Evolutionary conservation across 2,888 invertebrate species (phyloP), one percentile per base, ranked within the genome.

Genomic region (Cheilosia vernalis): DNA sequence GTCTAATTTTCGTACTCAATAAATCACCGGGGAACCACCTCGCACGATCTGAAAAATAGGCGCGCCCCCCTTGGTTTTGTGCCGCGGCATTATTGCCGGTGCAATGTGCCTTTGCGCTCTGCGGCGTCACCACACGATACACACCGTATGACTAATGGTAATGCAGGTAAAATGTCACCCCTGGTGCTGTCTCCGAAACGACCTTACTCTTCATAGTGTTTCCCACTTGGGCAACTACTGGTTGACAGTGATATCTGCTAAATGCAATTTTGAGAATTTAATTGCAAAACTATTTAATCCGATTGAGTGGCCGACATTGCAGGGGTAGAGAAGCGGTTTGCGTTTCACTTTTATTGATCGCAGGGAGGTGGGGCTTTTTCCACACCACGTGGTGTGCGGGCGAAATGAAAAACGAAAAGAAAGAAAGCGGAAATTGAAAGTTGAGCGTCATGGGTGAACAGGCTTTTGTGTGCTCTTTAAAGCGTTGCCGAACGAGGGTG

Each of bases 391-490:
- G 21, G 13, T 53, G 51, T 53, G 51, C 13, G 19, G 19, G 60
- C 4, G 44, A 42, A 66, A 47, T 30, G 51, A 63, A 72, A 37
- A 58, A 33, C 58, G 44, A 66, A 61, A 66, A 66, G n/a, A 30
- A 60, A 53, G 73, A 80, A 69, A 69, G 40, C 67, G 56, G 76
- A 81, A 76, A 76, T 69, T 69, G 81, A 76, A 76, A 69, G 76
- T 76, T 51, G 19, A 60, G 42, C 74, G 74, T 66, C 44, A 74
- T 61, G 66, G 73, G 53, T 74, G 58, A 66, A 73, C 51, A 66
- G 73, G 80, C 66, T 61, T 40, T 37, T 55, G 61, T 53, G 9
- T 37, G 37, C 9, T 56, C 37, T 56, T 15, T 47, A 30, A 30
- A 61, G 24, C 24, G 9, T 10, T 40, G 24, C 21, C 60, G 27